These are phyloP conservation scores for Pelecanus crispus DNA, from an alignment of 2,113 vertebrate genomes.

Conservation along the genomic window DNA sequence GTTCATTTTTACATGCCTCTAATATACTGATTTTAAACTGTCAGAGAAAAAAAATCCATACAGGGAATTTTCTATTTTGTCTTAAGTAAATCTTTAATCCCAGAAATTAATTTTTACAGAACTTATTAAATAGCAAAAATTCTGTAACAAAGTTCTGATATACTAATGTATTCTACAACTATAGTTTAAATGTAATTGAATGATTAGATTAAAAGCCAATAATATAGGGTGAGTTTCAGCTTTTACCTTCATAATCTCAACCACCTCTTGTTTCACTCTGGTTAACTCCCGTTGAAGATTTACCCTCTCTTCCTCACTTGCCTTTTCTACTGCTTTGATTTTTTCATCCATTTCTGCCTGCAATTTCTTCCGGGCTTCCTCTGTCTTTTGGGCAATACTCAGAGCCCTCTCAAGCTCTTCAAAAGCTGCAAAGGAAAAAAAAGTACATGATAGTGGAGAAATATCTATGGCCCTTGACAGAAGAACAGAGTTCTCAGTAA, in stretches of 20 bases:
- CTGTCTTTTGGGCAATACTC: slow-evolving; percentile 83
- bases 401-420: slow-evolving; percentile 92
- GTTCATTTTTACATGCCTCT: background rate
- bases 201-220: background rate
- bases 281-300: slow-evolving; percentile 87
- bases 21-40: background rate
- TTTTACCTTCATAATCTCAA: slow-evolving; percentile 89
- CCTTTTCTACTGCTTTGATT: slow-evolving; percentile 82
- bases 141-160: background rate
- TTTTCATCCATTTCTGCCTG: slow-evolving; percentile 89
- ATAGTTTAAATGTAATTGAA: background rate
- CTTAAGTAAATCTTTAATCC: background rate
- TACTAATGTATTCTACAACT: background rate
- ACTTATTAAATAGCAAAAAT: background rate
- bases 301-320: slow-evolving; percentile 85
- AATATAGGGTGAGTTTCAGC: background rate
- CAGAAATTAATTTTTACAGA: background rate
- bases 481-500: background rate
- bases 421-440: slow-evolving; percentile 79
- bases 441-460: background rate
- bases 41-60: background rate
- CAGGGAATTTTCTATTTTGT: background rate
- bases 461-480: background rate
- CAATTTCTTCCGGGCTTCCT: slow-evolving; percentile 85
- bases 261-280: slow-evolving; percentile 88